These are phyloP conservation scores for Bungarus multicinctus DNA, from an alignment of 2,113 vertebrate species.

Conservation along the genomic window DNA sequence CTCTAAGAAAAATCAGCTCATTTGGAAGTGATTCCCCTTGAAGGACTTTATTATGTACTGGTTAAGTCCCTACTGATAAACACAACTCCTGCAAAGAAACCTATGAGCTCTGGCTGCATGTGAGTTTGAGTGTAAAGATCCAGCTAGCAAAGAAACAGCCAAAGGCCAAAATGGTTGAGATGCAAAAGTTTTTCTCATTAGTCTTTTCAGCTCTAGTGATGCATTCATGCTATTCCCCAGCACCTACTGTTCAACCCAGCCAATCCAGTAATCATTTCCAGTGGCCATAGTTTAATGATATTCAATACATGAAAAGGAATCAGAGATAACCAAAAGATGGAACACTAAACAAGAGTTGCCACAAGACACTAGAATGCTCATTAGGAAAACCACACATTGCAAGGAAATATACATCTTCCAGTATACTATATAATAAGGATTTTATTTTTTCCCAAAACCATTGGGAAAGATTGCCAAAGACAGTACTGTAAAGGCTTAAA, in stretches of 20 bases:
- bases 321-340: not conserved
- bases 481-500: not conserved
- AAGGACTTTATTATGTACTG: slow-evolving; percentile 1
- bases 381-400: not conserved
- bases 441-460: not conserved
- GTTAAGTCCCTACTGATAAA: slow-evolving; percentile 20
- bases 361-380: not conserved
- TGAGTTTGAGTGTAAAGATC: not conserved
- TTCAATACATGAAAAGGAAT: slow-evolving; percentile 1
- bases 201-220: slow-evolving; percentile 5
- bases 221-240: not conserved
- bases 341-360: slow-evolving; percentile 1
- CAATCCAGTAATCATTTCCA: slow-evolving; percentile 3
- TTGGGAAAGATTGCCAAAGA: not conserved
- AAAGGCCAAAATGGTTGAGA: slow-evolving; percentile 17
- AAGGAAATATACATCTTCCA: not conserved
- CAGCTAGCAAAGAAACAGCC: slow-evolving; percentile 3
- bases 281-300: slow-evolving; percentile 17
- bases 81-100: not conserved
- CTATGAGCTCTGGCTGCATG: not conserved
- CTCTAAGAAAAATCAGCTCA: slow-evolving; percentile 3
- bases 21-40: not conserved
- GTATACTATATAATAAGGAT: not conserved
- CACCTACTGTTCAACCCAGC: not conserved
- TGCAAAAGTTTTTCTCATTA: slow-evolving; percentile 21